phyloP scores from a whole-genome alignment of 2,888 invertebrate genomes.

The Tipula unca region DNA sequence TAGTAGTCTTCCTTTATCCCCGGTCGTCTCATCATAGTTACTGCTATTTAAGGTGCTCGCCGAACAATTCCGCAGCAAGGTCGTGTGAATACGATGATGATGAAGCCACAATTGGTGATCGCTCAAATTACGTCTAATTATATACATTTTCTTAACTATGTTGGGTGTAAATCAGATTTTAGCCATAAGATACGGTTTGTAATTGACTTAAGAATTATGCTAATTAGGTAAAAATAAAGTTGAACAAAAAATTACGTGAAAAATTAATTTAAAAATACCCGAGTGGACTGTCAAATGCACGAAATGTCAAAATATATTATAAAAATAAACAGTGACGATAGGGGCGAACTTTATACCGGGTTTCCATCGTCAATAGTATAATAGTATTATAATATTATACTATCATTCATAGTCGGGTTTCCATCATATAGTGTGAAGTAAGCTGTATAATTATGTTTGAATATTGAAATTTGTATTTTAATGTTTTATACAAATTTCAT shows the following conservation, averaged over 20 bases:
- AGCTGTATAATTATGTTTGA: no score
- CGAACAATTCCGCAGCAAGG: background rate
- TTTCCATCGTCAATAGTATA: no score
- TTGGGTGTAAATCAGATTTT: background rate
- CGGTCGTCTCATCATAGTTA: background rate
- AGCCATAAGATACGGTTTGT: background rate
- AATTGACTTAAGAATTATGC: background rate
- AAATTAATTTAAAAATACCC: background rate
- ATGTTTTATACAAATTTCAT: no score
- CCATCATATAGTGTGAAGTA: no score
- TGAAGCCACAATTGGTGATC: background rate
- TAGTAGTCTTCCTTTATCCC: background rate
- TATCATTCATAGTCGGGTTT: no score
- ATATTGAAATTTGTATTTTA: no score
- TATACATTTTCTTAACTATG: background rate
- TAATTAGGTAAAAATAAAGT: background rate
- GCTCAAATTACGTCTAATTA: background rate
- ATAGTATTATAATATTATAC: no score
- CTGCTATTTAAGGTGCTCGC: background rate
- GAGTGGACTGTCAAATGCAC: background rate
- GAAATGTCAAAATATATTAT: background rate
- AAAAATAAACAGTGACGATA: background rate
- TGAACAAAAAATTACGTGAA: background rate
- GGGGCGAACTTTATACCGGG: background rate
- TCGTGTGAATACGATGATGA: background rate